Percentiles rank a stretch among this genome's conserved stretches.
phyloP scores from a whole-genome alignment of 1,140 invertebrate species.

The Drosophila subobscura region DNA sequence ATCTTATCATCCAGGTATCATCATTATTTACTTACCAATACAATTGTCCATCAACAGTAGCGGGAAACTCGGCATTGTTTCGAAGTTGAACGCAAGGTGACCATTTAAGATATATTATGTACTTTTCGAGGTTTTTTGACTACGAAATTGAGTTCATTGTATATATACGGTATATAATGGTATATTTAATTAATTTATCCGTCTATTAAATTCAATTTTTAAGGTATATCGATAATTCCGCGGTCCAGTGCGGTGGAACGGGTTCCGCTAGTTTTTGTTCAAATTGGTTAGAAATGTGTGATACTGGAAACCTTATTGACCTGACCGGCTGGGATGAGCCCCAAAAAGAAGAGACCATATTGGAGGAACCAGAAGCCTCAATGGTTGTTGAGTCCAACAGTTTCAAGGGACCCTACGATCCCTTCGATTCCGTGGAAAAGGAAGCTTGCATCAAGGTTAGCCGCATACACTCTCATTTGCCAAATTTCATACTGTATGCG shows the following conservation, averaged over 20 bases:
- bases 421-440: constrained; percentile 73
- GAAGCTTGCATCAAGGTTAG: constrained; percentile 71
- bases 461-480: no score
- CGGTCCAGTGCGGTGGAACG: background rate
- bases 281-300: constrained; percentile 42
- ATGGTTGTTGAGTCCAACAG: constrained; percentile 10
- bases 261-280: constrained; percentile 7
- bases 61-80: constrained; percentile 54
- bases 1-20: no score
- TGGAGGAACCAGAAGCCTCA: constrained; percentile 25
- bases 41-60: constrained; percentile 36
- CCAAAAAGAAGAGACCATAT: constrained; percentile 22
- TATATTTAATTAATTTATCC: no score
- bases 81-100: constrained; percentile 7
- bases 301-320: constrained; percentile 60
- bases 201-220: no score
- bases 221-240: no score
- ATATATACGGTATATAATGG: no score
- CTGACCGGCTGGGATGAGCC: constrained; percentile 50
- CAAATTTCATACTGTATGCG: no score
- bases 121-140: no score
- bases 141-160: background rate
- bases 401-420: constrained; percentile 72
- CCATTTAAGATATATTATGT: no score
- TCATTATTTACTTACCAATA: background rate